phyloP scores from a whole-genome alignment of 2,113 vertebrate genomes.

The Platysteira castanea region DNA sequence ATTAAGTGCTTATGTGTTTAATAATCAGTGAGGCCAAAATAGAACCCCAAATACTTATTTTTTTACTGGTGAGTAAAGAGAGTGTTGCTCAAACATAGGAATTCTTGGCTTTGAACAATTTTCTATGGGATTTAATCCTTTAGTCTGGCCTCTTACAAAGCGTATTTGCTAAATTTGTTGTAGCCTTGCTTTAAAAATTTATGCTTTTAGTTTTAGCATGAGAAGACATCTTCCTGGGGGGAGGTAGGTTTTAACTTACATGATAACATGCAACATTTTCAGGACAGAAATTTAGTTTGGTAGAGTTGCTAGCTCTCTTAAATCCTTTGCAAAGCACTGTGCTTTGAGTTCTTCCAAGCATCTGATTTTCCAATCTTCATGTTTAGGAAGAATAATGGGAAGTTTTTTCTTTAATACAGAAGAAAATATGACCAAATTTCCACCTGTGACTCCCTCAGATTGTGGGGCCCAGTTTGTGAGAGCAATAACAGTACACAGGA shows the following conservation, averaged over 20 bases:
- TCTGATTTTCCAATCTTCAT: not conserved
- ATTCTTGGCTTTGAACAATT: not conserved
- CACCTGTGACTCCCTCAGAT: not conserved
- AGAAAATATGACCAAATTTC: not conserved
- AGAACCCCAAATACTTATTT: not conserved
- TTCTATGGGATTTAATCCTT: not conserved
- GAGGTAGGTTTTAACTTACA: not conserved
- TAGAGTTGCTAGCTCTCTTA: not conserved
- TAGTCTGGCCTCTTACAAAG: not conserved
- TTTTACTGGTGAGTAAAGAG: not conserved
- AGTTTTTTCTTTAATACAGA: not conserved
- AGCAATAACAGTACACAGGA: not conserved
- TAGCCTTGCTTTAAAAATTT: not conserved
- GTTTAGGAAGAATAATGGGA: not conserved
- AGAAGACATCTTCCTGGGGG: not conserved
- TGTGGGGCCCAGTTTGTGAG: not conserved
- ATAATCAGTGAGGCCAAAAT: not conserved
- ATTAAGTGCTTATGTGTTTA: not conserved
- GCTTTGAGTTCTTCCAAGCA: not conserved
- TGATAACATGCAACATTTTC: not conserved
- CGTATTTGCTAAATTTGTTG: not conserved
- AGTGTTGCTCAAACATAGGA: not conserved
- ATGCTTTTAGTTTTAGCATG: not conserved
- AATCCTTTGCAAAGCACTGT: not conserved
- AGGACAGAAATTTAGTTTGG: not conserved